Evolutionary conservation across 2,797 vertebrate genomes (phyloP), one percentile per base, ranked within the genome.

Genomic region (Chelonia mydas): DNA sequence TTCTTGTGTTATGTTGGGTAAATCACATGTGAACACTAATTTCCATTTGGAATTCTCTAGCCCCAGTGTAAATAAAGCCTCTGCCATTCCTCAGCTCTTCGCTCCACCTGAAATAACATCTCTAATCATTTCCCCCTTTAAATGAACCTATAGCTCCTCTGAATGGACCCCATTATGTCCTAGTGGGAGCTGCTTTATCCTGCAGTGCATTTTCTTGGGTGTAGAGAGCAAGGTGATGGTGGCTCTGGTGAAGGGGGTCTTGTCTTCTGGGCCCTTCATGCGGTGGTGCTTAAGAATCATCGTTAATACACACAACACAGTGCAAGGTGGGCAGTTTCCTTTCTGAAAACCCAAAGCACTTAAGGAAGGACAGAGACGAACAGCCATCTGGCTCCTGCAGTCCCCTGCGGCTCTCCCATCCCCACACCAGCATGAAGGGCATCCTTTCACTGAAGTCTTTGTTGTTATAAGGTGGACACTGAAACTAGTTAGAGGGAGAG

Each of bases 81-180:
- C 82, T 84, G 72, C 93, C 0, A 59, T 94, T 93, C 90, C 76
- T 72, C 53, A 78, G 90, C 86, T 95, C 96, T 96, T 97, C 97
- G 81, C 85, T 92, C 86, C 97, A 97, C 97, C 97, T 98, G 97
- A 96, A 98, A 97, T 97, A 97, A 98, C 96, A 98, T 91, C 93
- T 90, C 90, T 1, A 37, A 51, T 59, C 8, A 0, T 91, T 95
- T 95, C 93, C 93, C 95, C 93, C 90, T 94, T 83, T 83, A 57
- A 90, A 80, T 91, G 91, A 96, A 95, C 82, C 80, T 0, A 0
- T 54, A 87, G 76, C 84, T 17, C 84, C 1, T 2, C 84, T 97
- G 93, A 97, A 98, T 97, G 90, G 89, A 77, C 1, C 0, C 86
- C 79, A 96, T 97, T 97, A 95, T 97, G 92, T 91, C 94, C 86